phyloP scores from a whole-genome alignment of 1,140 invertebrate species.

The Drosophila truncata region DNA sequence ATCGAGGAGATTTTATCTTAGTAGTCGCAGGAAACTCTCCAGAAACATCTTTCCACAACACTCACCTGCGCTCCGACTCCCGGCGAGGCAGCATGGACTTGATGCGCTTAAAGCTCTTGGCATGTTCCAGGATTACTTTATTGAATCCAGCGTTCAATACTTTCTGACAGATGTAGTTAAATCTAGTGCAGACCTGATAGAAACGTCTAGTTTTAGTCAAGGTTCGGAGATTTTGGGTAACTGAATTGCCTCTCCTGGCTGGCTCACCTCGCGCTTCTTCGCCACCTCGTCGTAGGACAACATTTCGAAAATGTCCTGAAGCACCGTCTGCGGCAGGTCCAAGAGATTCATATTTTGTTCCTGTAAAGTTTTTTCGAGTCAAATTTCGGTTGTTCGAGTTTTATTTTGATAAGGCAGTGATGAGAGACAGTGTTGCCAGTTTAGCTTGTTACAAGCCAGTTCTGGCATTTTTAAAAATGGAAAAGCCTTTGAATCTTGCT shows the following conservation, averaged over 20 bases:
- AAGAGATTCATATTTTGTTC: conserved; percentile 86
- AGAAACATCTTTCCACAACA: conserved; percentile 6
- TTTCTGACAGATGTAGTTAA: conserved; percentile 91
- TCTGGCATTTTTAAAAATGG: too few species aligned
- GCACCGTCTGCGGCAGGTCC: conserved; percentile 90
- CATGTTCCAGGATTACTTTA: conserved; percentile 92
- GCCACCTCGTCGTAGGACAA: conserved; percentile 93
- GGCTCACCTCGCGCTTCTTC: conserved; percentile 91
- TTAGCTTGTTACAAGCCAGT: too few species aligned
- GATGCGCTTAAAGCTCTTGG: conserved; percentile 90
- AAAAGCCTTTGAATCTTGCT: too few species aligned
- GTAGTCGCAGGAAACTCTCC: background rate
- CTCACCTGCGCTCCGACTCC: conserved; percentile 93
- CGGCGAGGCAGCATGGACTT: conserved; percentile 93
- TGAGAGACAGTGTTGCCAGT: too few species aligned
- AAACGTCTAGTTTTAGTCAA: conserved; percentile 46
- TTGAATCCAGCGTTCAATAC: conserved; percentile 93
- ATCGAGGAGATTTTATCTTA: too few species aligned
- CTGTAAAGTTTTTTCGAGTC: conserved; percentile 13
- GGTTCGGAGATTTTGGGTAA: background rate
- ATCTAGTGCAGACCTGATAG: conserved; percentile 90
- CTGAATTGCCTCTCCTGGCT: background rate
- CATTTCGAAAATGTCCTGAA: conserved; percentile 92
- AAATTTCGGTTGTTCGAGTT: conserved; percentile 18
- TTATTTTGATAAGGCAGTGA: conserved; percentile 35